Evolutionary conservation across 2,113 vertebrate species (phyloP).

Genomic region (Petroica traversi): DNA sequence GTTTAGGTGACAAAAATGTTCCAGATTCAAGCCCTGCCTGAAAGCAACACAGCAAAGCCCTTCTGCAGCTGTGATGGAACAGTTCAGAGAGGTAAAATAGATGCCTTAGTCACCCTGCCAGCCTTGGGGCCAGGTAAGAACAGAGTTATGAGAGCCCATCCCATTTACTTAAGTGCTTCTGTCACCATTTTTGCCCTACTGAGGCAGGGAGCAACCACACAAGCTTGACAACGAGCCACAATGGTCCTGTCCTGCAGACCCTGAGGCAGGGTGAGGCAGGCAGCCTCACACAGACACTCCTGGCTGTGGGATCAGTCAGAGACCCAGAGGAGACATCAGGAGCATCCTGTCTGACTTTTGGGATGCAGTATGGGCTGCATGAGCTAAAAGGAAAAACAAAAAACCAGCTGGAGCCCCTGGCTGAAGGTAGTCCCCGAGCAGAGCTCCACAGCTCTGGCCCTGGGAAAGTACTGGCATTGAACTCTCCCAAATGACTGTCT

Average conservation of each 20-base stretch:
- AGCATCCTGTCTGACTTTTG: background rate
- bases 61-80: background rate
- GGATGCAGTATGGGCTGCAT: background rate
- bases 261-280: background rate
- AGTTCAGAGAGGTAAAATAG: background rate
- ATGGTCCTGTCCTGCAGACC: background rate
- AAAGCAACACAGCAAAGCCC: background rate
- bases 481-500: background rate
- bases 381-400: background rate
- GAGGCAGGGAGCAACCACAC: background rate
- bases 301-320: background rate
- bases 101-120: background rate
- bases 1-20: background rate
- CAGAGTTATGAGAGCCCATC: background rate
- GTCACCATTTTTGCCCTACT: background rate
- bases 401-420: background rate
- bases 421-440: background rate
- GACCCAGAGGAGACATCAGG: background rate
- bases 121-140: background rate
- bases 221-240: background rate
- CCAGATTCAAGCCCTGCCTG: background rate
- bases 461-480: background rate
- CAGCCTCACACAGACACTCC: background rate
- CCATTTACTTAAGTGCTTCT: background rate
- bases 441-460: background rate